phyloP scores from a whole-genome alignment of 2,888 invertebrate genomes.

The Penaeus monodon region DNA sequence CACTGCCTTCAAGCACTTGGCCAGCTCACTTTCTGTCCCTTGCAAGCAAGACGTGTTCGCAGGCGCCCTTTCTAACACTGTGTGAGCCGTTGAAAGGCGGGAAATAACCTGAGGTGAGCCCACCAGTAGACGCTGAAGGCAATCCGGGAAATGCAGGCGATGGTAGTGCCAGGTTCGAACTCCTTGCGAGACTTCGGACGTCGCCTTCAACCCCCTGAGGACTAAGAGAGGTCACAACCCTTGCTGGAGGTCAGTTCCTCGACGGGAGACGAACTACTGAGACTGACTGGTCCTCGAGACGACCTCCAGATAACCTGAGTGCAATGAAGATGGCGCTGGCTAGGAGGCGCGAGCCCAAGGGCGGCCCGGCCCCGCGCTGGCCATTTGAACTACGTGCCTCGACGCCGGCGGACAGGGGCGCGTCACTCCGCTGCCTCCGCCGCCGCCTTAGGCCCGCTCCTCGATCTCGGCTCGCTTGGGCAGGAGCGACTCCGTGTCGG shows the following conservation, averaged over 20 bases:
- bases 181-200: conserved; percentile 13
- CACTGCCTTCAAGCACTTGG: too few relatives aligned
- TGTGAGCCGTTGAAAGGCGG: conserved; percentile 43
- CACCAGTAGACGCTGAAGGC: conserved; percentile 5
- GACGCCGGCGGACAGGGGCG: too few relatives aligned
- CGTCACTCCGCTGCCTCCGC: background rate
- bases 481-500: conserved; percentile 48
- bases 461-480: conserved; percentile 51
- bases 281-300: conserved; percentile 7
- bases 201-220: conserved; percentile 31
- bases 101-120: conserved; percentile 47
- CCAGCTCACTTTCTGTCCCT: too few relatives aligned
- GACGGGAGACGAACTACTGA: conserved; percentile 1
- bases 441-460: conserved; percentile 41
- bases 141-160: too few relatives aligned
- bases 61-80: background rate
- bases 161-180: too few relatives aligned
- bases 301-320: conserved; percentile 54
- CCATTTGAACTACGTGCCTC: too few relatives aligned
- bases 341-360: too few relatives aligned
- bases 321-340: background rate
- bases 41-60: background rate
- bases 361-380: too few relatives aligned
- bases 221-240: conserved; percentile 55
- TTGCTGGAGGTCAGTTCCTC: conserved; percentile 40